Evolutionary conservation across 2,797 vertebrate genomes (phyloP), one percentile per base, ranked within the genome.

Genomic region (Loriculus beryllinus): DNA sequence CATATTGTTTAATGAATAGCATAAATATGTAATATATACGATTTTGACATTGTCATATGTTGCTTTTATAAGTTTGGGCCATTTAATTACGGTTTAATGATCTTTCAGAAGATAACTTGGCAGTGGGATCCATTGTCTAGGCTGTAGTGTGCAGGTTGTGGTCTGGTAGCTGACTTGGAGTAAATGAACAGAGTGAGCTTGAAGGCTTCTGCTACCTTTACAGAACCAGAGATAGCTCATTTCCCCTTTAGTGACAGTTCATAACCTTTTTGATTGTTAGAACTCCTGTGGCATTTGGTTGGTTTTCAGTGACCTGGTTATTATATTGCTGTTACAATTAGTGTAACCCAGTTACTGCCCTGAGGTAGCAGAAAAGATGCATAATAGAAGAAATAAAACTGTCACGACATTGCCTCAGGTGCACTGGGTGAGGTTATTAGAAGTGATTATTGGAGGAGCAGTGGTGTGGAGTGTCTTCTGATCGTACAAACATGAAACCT

Each of bases 181-280:
- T 52, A 29, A 86, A 19, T 11, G 16, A 31, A 14, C 1, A 4
- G 31, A 43, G 25, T 20, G 63, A 40, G 47, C 48, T 81, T 48
- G 48, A 54, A 89, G 42, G 68, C 11, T 9, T 70, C 18, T 64
- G 75, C 71, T 77, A 2, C 35, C 4, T 0, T 7, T 56, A 7
- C 0, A 56, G 47, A 59, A 78, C 37, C 70, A 37, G 37, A 54
- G 62, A 0, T n/a, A 3, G n/a, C 37, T 86, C 47, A 3, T 37
- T 68, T 79, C 47, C 16, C 25, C 11, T 52, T 33, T 7, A 29
- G 29, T 31, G 35, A 6, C 0, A 0, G 31, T 51, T 86, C n/a
- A 13, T 3, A 4, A 19, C 14, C 9, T 62, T 20, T 54, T 70
- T 54, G 35, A 10, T 29, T 57, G 35, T 57, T 25, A 19, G 40